A percentile compares a stretch with the other conserved stretches of the same genome.
Conservation (phyloP, 2,797 vertebrate genomes). For the Dendrocincla tyrannina region DNA sequence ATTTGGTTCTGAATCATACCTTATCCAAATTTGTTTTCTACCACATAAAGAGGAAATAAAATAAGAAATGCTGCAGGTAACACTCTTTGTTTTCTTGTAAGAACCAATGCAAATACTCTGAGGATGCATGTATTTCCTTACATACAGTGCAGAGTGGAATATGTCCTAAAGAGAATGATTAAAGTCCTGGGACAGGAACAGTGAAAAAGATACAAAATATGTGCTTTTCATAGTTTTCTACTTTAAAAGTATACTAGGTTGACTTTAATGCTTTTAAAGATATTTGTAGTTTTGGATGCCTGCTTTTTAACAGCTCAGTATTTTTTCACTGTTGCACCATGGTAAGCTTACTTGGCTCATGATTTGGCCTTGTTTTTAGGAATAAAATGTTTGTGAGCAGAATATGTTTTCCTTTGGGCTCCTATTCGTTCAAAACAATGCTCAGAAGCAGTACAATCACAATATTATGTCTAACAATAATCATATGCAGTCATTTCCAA, state of each 20-base stretch:
- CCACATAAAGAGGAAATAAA: background rate
- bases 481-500: conserved; percentile 56
- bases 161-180: background rate
- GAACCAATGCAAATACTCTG: background rate
- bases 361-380: background rate
- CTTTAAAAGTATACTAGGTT: background rate
- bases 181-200: background rate
- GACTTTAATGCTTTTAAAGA: background rate
- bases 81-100: background rate
- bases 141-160: rapidly evolving
- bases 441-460: conserved; percentile 44
- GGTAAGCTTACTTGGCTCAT: background rate
- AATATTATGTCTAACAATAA: conserved; percentile 48
- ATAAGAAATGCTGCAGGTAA: background rate
- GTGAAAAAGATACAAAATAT: background rate
- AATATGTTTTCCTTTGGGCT: background rate
- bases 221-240: background rate
- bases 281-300: background rate
- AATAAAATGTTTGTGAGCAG: conserved; percentile 18
- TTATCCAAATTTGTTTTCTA: background rate
- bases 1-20: background rate
- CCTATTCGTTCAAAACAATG: conserved; percentile 25
- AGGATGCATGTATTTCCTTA: background rate
- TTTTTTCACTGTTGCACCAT: background rate
- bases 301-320: background rate